Evolutionary conservation across 1,140 invertebrate genomes (phyloP), one percentile per base, ranked within the genome.

Genomic region (Aplysia californica): DNA sequence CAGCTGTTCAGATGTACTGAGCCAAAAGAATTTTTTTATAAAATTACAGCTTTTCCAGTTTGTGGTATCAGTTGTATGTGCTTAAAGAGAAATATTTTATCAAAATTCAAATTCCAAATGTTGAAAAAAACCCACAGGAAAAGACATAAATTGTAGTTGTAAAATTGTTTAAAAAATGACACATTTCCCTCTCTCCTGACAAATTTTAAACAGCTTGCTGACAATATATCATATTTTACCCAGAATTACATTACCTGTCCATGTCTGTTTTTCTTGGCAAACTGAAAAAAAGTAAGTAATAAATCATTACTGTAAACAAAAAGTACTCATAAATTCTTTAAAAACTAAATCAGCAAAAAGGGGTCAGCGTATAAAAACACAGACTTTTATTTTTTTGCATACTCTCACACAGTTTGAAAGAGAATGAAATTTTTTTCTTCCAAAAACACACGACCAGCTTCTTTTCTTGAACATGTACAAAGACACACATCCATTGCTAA

Each of bases 251-350:
- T 50, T 85, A 87, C 87, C 87, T 87, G 77, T 90, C 98, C 94
- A 98, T 97, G 86, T 99, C 97, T 23, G 96, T 97, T 91, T 99
- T 99, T 39, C 97, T 92, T 50, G 97, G 97, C 79, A 99, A 91
- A 69, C 96, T 97, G 82, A 55, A 92, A 92, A 83, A 56, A 77
- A 72, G 70, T 68, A 74, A 50, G 80, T 59, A 75, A 71, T 75
- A 77, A 23, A 31, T n/a, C 23, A 38, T 3, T 6, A 36, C 21
- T 31, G 6, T 33, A 4, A 29, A 3, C 0, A 65, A 65, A 65
- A n/a, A 35, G 33, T 65, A 31, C 4, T 31, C 5, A 4, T 21
- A 4, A n/a, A 0, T 31, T 10, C n/a, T 26, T 31, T 21, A 10
- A 26, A 4, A 31, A 26, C 21, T 6, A 31, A 65, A 31, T 4